Evolutionary conservation across 2,113 vertebrate species (phyloP).

Genomic region (Phrynosoma platyrhinos): DNA sequence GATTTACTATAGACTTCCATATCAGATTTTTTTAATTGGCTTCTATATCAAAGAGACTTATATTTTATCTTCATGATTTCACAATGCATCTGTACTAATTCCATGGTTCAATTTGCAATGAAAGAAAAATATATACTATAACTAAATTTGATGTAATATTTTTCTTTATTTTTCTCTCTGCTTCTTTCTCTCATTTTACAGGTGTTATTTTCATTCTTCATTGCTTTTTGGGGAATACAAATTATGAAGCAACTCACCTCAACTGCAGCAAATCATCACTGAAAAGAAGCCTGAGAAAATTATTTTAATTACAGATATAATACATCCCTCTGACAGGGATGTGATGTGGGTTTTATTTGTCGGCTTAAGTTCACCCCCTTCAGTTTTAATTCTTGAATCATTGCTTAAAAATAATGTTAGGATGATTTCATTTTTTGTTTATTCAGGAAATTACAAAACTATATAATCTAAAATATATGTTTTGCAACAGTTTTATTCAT

Average conservation of each 20-base stretch:
- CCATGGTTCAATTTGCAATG: too few relatives aligned
- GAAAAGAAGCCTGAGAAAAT: constrained; percentile 53
- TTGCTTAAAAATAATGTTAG: not conserved
- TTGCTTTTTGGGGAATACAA: constrained; percentile 86
- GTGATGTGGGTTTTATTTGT: not conserved
- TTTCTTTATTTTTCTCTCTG: not conserved
- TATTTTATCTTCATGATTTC: too few relatives aligned
- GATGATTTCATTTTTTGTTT: constrained; percentile 14
- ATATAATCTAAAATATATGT: constrained; percentile 25
- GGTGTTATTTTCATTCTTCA: constrained; percentile 85
- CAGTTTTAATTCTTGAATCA: constrained; percentile 38
- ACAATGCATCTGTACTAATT: too few relatives aligned
- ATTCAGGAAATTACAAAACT: not conserved
- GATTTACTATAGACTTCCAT: too few relatives aligned
- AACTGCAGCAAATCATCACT: constrained; percentile 73
- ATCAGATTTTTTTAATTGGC: too few relatives aligned
- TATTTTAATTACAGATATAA: constrained; percentile 29
- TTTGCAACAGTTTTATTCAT: constrained; percentile 25
- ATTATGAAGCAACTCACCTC: constrained; percentile 69
- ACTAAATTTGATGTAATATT: not conserved
- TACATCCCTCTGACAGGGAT: not conserved
- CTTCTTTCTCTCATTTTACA: constrained; percentile 65
- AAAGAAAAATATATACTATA: not conserved
- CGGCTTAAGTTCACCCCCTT: not conserved
- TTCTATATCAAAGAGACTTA: too few relatives aligned